Evolutionary conservation across 2,797 vertebrate genomes (phyloP).

Genomic region (Anolis apletophallus): DNA sequence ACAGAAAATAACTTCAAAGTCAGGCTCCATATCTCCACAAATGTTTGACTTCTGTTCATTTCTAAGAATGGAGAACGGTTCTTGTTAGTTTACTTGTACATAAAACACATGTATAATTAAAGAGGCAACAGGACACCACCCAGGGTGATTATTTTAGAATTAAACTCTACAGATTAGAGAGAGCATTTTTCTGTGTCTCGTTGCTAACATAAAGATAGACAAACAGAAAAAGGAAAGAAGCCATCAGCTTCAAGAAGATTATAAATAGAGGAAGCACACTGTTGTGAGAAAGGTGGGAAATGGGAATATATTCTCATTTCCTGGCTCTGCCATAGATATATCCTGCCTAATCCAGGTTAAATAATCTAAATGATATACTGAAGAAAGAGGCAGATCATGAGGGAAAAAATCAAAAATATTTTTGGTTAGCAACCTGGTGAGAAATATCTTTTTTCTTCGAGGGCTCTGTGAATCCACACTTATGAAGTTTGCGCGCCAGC

Average conservation of each 20-base stretch:
- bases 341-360: conserved; percentile 21
- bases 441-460: no score
- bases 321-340: conserved; percentile 14
- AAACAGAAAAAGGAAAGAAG: neutral
- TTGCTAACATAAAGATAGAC: neutral
- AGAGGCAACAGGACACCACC: conserved; percentile 30
- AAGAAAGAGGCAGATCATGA: conserved; percentile 23
- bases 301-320: conserved; percentile 5
- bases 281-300: conserved; percentile 2
- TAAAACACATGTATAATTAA: conserved; percentile 47
- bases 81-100: conserved; percentile 22
- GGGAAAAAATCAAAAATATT: no score
- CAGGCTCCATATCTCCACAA: conserved; percentile 36
- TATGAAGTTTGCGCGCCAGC: no score
- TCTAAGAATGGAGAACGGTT: conserved; percentile 19
- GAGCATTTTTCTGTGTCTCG: conserved; percentile 25
- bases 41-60: conserved; percentile 28
- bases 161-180: conserved; percentile 31
- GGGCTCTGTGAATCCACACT: no score
- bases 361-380: neutral
- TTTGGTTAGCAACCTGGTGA: neutral
- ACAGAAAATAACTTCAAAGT: conserved; percentile 41
- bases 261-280: conserved; percentile 11
- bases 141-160: conserved; percentile 42
- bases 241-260: conserved; percentile 26